phyloP scores from a whole-genome alignment of 2,797 vertebrate genomes.

The Pitangus sulphuratus region DNA sequence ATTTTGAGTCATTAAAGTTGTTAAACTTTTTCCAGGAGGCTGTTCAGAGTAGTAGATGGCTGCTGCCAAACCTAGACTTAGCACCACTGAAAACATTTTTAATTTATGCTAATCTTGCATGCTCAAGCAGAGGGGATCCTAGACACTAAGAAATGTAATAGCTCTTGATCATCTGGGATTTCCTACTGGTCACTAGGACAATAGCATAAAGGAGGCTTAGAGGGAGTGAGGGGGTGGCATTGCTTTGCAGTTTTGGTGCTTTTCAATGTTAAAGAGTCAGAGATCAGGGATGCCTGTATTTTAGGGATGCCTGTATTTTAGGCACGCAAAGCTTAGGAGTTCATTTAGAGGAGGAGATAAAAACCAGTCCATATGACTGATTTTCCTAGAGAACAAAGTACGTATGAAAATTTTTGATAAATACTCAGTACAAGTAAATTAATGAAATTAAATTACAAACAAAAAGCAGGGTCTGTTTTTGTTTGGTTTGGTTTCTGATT shows the following conservation, averaged over 20 bases:
- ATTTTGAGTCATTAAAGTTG: not conserved
- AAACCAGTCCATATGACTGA: not conserved
- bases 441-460: not conserved
- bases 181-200: not conserved
- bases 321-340: not conserved
- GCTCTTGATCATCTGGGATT: not conserved
- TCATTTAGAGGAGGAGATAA: accelerated
- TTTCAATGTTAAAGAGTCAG: not conserved
- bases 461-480: not conserved
- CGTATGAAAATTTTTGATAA: not conserved
- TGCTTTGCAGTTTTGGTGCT: not conserved
- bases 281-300: not conserved
- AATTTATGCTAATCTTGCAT: not conserved
- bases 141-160: not conserved
- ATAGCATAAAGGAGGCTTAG: not conserved
- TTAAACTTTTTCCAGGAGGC: not conserved
- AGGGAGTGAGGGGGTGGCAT: no score
- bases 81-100: not conserved
- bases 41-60: not conserved
- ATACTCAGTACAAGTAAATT: not conserved
- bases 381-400: not conserved
- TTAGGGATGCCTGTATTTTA: not conserved
- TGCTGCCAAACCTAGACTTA: not conserved
- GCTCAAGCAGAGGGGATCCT: not conserved
- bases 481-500: not conserved